A percentile compares a stretch with the other conserved stretches of the same genome.
These are phyloP conservation scores for Myrmecobius fasciatus DNA, from an alignment of 2,113 vertebrate species.

Conservation along the genomic window DNA sequence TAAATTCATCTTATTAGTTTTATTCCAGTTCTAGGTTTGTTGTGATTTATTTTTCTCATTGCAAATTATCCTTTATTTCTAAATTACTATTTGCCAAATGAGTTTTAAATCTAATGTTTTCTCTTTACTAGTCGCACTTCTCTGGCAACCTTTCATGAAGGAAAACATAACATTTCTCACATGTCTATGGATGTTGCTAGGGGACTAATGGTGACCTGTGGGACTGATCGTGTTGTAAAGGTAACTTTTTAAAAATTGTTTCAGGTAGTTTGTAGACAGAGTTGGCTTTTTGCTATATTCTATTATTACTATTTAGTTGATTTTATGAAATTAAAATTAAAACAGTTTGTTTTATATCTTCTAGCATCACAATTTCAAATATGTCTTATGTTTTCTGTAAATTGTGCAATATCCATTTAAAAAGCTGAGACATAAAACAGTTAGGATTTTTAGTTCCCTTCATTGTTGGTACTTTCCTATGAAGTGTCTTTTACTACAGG, in stretches of 20 bases:
- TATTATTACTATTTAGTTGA: fast-evolving
- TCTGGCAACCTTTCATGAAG: conserved; percentile 97
- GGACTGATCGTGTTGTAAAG: conserved; percentile 96
- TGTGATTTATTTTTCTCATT: neutral
- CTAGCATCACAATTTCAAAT: neutral
- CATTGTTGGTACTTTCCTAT: fast-evolving
- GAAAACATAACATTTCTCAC: conserved; percentile 96
- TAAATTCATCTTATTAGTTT: neutral
- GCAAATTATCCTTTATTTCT: neutral
- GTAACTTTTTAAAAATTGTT: conserved; percentile 77
- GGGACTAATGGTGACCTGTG: conserved; percentile 97
- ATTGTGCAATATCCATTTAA: fast-evolving
- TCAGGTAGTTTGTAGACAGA: neutral
- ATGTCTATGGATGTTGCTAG: conserved; percentile 97
- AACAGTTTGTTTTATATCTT: neutral
- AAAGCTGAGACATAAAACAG: neutral
- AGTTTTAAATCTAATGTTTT: conserved; percentile 28
- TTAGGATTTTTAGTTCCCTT: neutral
- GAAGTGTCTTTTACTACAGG: neutral
- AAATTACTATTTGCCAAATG: neutral
- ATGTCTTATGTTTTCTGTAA: neutral
- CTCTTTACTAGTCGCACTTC: conserved; percentile 88
- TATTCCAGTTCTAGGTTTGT: neutral
- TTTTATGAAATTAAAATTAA: neutral
- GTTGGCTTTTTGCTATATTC: neutral